phyloP scores from a whole-genome alignment of 2,888 invertebrate genomes.

The Meiosimyza platycephala region DNA sequence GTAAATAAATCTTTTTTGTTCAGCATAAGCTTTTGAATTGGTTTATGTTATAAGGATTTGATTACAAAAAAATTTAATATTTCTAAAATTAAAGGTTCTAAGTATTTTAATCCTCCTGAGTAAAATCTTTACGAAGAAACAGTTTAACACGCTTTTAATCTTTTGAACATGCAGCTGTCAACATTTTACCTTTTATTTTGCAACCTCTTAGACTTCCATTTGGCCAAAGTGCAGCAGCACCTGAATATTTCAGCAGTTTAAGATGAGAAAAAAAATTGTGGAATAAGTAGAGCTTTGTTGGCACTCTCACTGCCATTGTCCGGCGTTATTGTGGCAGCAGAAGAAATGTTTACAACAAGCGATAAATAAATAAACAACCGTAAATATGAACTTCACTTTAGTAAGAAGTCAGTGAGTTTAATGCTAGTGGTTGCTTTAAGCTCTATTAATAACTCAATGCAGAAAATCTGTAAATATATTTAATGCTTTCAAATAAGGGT shows the following conservation, averaged over 20 bases:
- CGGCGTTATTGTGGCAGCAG: neutral
- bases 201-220: no score
- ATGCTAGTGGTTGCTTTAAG: slow-evolving; percentile 21
- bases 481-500: no score
- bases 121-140: slow-evolving; percentile 22
- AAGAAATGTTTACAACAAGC: slow-evolving; percentile 13
- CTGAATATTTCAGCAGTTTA: slow-evolving; percentile 26
- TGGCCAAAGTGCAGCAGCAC: no score
- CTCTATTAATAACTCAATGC: slow-evolving; percentile 15
- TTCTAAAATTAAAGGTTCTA: neutral
- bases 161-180: slow-evolving; percentile 13
- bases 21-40: no score
- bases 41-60: no score
- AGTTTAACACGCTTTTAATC: slow-evolving; percentile 26
- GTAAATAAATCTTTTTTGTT: neutral
- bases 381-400: slow-evolving; percentile 2
- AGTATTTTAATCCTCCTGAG: neutral
- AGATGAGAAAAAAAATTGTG: neutral
- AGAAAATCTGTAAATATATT: neutral
- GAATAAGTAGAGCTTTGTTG: neutral
- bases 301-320: neutral
- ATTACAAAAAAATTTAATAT: no score
- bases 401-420: neutral
- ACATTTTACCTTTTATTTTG: no score
- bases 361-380: slow-evolving; percentile 32